Evolutionary conservation across 1,140 invertebrate species (phyloP), one percentile per base, ranked within the genome.

Genomic region (Bradynema listronoti): DNA sequence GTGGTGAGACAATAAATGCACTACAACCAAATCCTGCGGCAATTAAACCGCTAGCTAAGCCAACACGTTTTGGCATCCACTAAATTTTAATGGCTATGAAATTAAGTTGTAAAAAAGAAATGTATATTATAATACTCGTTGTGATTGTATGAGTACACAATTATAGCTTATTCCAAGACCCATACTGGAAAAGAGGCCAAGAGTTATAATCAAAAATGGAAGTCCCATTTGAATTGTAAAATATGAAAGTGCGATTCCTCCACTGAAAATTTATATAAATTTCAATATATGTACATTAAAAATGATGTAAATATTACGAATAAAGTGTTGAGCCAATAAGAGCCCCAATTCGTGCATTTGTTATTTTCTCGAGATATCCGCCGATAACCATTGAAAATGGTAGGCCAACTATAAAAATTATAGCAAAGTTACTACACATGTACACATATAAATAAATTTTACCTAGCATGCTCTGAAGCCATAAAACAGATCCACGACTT

Each of bases 191-290:
- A 69, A 49, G 14, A 72, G 22, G 1, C 66, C 66, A 29, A 72
- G 7, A 9, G 69, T 63, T 9, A 69, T 14, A 34, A 69, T 34
- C 33, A 69, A 45, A 4, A 57, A 27, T 36, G 47, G 32, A 61
- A 55, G 72, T 6, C 68, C 71, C 4, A 56, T n/a, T 68, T 69
- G 68, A 27, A 69, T 63, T n/a, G 60, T 51, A 27, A 60, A 58
- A 42, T 65, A 71, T 4, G 68, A 67, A 9, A 68, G 32, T 16
- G 52, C 36, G 16, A 72, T n/a, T 22, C 36, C 55, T 42, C 45
- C 34, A 27, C 65, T 63, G 46, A 0, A 61, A 61, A 27, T 0
- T 49, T 2, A 22, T 11, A 49, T 14, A 43, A 4, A 61, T 34
- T 22, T 43, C 1, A 56, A 25, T 22, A 22, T 16, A 57, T 11